Evolutionary conservation across 1,140 invertebrate genomes (phyloP), one percentile per base, ranked within the genome.

Genomic region (Tetraneura akinire): DNA sequence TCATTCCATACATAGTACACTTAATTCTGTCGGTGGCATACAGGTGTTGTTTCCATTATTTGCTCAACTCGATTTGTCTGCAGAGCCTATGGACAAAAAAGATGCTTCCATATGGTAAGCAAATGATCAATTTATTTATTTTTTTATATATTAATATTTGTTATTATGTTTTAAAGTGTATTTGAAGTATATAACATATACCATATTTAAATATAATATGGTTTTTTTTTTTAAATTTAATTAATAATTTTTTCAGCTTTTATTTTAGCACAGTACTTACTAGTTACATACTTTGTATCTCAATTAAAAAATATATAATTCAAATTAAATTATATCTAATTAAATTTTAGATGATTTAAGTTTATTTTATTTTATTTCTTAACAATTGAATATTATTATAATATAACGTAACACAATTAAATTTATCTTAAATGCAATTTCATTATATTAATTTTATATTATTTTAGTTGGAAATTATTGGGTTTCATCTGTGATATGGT

Each of bases 1-100:
- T 80, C 95, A 98, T 88, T 98, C 97, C 82, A 98, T 99, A 87
- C 96, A 99, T 87, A 97, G 95, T 87, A 98, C 97, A 9, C 89
- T 99, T 82, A 98, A 99, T 88, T 99, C 97, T 49, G 95, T 99
- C 84, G 98, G 98, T 80, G 98, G 98, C 74, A 97, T 99, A 83
- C 96, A 99, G 90, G 96, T 99, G 84, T 88, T 99, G 81, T 98
- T 99, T 87, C 98, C 98, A 80, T 89, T 99, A 81, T 98, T 99
- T 89, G 95, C 96, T 53, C 97, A 99, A 88, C 89, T 99, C 83
- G 97, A 99, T 87, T 90, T 96, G 89, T 93, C 92, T 85, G 93
- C 94, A 84, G 93, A 95, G 85, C 87, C 90, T 5, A 89, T 90
- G 73, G 94, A 95, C 89, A 91, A 80, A 85, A 89, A 92, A 83